Percentiles rank a stretch among this genome's conserved stretches.
Evolutionary conservation across 2,797 vertebrate species (phyloP).

Genomic region (Cossypha niveicapilla): DNA sequence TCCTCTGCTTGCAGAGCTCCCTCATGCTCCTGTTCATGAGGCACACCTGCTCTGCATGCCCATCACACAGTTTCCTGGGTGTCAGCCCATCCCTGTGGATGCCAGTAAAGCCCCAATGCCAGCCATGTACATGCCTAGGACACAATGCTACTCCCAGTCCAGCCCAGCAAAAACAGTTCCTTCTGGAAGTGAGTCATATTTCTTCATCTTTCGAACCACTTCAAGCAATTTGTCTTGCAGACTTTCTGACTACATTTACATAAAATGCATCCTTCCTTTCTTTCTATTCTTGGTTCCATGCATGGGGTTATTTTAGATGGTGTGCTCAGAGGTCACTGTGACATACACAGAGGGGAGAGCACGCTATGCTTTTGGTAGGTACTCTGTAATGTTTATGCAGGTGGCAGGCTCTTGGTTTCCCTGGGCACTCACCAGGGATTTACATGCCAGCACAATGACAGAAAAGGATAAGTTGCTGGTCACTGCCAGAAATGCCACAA

Average conservation of each 20-base stretch:
- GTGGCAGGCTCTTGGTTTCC: not conserved
- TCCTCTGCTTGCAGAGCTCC: not conserved
- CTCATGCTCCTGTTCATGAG: rapidly evolving
- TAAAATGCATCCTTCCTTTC: constrained; percentile 60
- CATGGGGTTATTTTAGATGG: not conserved
- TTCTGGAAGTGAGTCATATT: constrained; percentile 46
- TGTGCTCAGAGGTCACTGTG: not conserved
- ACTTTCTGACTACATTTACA: constrained; percentile 49
- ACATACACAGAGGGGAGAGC: not conserved
- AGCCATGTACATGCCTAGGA: not conserved
- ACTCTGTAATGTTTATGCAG: not conserved
- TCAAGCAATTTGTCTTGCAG: constrained; percentile 48
- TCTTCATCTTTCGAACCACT: constrained; percentile 34
- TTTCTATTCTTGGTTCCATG: constrained; percentile 23
- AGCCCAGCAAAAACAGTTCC: constrained; percentile 14
- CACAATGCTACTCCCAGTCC: not conserved
- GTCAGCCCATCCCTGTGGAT: not conserved
- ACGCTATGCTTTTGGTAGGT: not conserved
- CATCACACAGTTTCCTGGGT: not conserved
- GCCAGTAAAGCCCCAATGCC: not conserved
- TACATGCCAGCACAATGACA: not conserved
- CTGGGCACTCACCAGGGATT: not conserved
- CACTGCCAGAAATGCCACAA: not conserved
- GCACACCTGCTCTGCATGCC: not conserved
- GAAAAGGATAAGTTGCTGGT: not conserved